Evolutionary conservation across 2,113 vertebrate species (phyloP).

Genomic region (Chaetura pelagica): DNA sequence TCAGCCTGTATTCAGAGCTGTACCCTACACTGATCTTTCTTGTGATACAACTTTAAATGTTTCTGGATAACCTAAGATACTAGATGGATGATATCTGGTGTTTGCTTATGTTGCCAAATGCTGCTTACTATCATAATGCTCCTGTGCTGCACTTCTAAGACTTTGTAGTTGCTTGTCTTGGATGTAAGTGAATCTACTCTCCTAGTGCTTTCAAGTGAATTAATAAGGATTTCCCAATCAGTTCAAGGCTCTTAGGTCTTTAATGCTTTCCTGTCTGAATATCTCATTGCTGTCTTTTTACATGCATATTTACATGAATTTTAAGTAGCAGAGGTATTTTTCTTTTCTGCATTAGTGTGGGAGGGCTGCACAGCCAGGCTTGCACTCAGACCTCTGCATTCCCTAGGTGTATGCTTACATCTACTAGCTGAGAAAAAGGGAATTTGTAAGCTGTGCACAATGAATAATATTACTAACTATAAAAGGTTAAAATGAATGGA

Average conservation of each 20-base stretch:
- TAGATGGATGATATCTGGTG: neutral
- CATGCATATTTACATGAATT: neutral
- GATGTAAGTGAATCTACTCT: neutral
- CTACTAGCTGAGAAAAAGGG: neutral
- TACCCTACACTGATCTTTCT: neutral
- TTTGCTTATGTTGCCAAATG: neutral
- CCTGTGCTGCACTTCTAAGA: neutral
- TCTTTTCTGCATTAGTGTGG: neutral
- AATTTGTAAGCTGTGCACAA: neutral
- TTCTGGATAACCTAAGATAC: neutral
- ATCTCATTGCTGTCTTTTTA: neutral
- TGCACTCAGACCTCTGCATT: neutral
- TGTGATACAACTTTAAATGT: neutral
- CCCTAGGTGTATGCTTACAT: neutral
- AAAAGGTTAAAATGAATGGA: neutral
- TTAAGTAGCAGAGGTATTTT: neutral
- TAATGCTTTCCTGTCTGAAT: neutral
- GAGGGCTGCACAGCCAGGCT: neutral
- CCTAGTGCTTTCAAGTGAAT: neutral
- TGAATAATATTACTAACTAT: neutral
- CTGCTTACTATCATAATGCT: neutral
- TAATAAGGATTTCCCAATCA: neutral
- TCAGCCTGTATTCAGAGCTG: neutral
- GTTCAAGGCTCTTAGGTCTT: neutral
- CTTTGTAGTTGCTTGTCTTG: neutral